Evolutionary conservation across 2,797 vertebrate species (phyloP), one percentile per base, ranked within the genome.

Genomic region (Microtus agrestis): DNA sequence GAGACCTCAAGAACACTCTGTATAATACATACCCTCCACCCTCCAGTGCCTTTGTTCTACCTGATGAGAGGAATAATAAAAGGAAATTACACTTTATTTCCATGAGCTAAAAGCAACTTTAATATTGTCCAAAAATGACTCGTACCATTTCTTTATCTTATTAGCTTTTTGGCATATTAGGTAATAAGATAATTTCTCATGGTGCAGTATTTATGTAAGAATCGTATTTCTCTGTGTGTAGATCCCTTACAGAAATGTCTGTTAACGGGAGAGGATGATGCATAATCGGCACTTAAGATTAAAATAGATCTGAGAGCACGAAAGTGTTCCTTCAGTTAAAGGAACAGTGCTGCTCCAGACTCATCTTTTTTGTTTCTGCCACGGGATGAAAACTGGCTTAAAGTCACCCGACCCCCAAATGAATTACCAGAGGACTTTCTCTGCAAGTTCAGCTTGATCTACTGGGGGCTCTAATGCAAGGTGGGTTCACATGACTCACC

Each of bases 151-250:
- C 96, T 97, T 98, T 97, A 97, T 97, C 97, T 96, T 93, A 97
- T 97, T 98, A 98, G 94, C 87, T 96, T 97, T 97, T 96, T 92
- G 96, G 97, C 89, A 91, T 94, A 97, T 96, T 97, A 97, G 93
- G 88, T 98, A 98, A 98, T 98, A 96, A 96, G 97, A 97, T 97
- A 97, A 97, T 98, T 97, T 97, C 91, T 97, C 93, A 85, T 93
- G 87, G 96, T 96, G 91, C 82, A 92, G 96, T 98, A 97, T 98
- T 98, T 97, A 97, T 97, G 94, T 97, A 97, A 97, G 96, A 97
- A 94, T 96, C 91, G 21, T 96, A 97, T 97, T 97, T 97, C 97
- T 96, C 82, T 92, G 96, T 93, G 90, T 94, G 94, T 96, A 87
- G 97, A 97, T 97, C 95, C 96, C 96, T 97, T 97, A 97, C 96